A percentile compares a stretch with the other conserved stretches of the same genome.
These are phyloP conservation scores for Dendrocincla fuliginosa DNA, from an alignment of 2,797 vertebrate genomes.

Conservation along the genomic window DNA sequence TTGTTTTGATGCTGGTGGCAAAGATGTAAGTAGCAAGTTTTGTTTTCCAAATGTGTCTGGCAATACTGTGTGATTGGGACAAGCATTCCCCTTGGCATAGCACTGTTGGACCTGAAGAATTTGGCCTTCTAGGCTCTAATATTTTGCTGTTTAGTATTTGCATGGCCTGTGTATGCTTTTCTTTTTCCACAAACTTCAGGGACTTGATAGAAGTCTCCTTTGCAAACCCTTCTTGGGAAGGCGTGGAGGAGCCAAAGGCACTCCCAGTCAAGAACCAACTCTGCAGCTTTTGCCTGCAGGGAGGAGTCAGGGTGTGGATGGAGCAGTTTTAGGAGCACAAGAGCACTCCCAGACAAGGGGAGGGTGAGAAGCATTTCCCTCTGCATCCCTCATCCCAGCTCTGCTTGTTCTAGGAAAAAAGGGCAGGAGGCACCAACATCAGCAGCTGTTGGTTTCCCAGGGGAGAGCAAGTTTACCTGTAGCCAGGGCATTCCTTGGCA, in stretches of 20 bases:
- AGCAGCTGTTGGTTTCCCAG: background rate
- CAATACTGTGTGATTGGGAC: background rate
- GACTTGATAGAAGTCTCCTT: background rate
- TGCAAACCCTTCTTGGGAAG: background rate
- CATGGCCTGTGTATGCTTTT: background rate
- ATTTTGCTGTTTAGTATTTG: background rate
- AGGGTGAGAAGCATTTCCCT: background rate
- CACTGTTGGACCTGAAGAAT: background rate
- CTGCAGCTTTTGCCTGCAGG: background rate
- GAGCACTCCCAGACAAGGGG: background rate
- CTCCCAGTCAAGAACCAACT: background rate
- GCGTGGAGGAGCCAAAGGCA: background rate
- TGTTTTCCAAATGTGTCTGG: background rate
- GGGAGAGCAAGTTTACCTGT: background rate
- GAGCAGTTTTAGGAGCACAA: accelerated
- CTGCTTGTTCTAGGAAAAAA: background rate
- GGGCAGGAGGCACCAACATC: background rate
- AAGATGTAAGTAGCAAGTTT: background rate
- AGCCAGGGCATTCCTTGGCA: background rate
- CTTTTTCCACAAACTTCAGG: background rate
- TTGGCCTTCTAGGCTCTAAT: background rate
- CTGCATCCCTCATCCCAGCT: background rate
- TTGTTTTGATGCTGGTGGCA: background rate
- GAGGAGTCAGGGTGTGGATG: background rate
- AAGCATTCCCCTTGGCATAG: background rate